Evolutionary conservation across 2,113 vertebrate genomes (phyloP), one percentile per base, ranked within the genome.

Genomic region (Pan troglodytes): DNA sequence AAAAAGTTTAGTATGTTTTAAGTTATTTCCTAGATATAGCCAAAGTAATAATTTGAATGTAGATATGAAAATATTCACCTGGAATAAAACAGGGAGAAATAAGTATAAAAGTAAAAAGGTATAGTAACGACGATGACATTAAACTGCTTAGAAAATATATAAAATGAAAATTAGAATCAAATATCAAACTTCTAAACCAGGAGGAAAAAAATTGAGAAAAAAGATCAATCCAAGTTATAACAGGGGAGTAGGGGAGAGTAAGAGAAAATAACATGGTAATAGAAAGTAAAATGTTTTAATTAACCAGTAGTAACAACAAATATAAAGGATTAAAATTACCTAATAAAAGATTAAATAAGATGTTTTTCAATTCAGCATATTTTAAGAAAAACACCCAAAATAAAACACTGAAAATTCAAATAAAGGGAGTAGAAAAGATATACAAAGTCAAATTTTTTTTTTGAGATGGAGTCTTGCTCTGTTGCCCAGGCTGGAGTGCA

Each of bases 11-110:
- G 68, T 52, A 82, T 30, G 14, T 23, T 52, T 61, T 52, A 90
- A 94, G 70, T 90, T 5, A 70, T 45, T 80, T 18, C 38, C 18
- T 82, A 17, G 0, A 76, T 48, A 38, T 16, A 78, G 25, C 2
- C 68, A 70, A 94, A 59, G 48, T 80, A 50, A 59, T n/a, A 90
- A 94, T 64, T 78, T 70, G 43, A 96, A 80, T 70, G 25, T n/a
- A 76, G 8, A 57, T 52, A 68, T 20, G 6, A 94, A 87, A 78
- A 59, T 45, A 48, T 55, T 57, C 50, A 79, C 3, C 20, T 5
- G 79, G 25, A 88, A 79, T 72, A 70, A 92, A 94, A 25, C 25
- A 43, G 14, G 90, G 18, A 82, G 17, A 90, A 40, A 82, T 35
- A 52, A 73, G 61, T 5, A 75, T 8, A 23, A 85, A 70, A 85